Percentiles rank a stretch among this genome's conserved stretches.
phyloP scores from a whole-genome alignment of 2,797 vertebrate species.

The Serranus cabrilla region DNA sequence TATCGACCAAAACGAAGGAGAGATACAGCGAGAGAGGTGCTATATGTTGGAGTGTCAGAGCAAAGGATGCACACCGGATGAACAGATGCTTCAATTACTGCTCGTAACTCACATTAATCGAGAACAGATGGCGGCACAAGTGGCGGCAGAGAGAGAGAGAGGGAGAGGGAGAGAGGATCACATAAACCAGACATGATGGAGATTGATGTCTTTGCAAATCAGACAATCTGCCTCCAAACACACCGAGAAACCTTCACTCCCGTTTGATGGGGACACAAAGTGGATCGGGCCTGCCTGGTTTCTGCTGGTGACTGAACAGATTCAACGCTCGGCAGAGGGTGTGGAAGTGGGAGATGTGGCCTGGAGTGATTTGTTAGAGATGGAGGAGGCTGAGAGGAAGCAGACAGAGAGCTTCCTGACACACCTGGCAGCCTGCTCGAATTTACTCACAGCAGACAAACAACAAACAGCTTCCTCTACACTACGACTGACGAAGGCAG shows the following conservation, averaged over 20 bases:
- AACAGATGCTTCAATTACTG: constrained; percentile 82
- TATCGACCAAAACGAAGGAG: background rate
- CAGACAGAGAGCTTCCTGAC: background rate
- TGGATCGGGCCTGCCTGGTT: background rate
- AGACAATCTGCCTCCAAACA: constrained; percentile 53
- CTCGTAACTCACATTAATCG: constrained; percentile 81
- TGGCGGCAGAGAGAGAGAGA: constrained; percentile 45
- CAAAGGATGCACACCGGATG: constrained; percentile 65
- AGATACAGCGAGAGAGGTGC: constrained; percentile 18
- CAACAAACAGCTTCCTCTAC: background rate
- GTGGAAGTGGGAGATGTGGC: background rate
- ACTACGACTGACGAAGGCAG: background rate
- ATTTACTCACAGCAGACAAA: constrained; percentile 6
- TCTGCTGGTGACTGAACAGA: background rate
- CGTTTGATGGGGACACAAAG: constrained; percentile 29
- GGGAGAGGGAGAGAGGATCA: constrained; percentile 37
- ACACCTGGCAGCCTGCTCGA: constrained; percentile 16
- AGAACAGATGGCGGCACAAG: constrained; percentile 77
- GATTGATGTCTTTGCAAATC: constrained; percentile 72
- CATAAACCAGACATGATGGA: constrained; percentile 67
- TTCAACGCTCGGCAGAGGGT: background rate
- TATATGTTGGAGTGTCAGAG: constrained; percentile 40
- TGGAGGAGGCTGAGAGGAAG: constrained; percentile 6
- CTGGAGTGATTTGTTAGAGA: constrained; percentile 8
- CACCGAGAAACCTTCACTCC: constrained; percentile 26